Conservation (phyloP, 2,888 invertebrate species). For the Thumatha senex region DNA sequence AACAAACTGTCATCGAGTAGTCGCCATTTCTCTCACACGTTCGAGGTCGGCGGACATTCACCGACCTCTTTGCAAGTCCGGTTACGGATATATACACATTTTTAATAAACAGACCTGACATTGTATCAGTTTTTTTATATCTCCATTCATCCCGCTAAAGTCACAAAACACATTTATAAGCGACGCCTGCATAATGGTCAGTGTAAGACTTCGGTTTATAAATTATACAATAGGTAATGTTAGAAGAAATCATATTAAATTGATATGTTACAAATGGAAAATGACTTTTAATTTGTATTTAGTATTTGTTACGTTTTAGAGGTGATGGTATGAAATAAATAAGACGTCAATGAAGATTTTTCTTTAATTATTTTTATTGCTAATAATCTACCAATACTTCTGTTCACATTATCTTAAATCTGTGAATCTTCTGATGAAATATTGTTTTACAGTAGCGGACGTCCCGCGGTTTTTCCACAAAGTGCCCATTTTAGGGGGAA, state of each 20-base stretch:
- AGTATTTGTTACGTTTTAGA: constrained; percentile 46
- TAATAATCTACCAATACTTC: no score
- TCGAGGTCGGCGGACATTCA: constrained; percentile 58
- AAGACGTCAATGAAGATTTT: constrained; percentile 42
- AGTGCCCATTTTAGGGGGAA: no score
- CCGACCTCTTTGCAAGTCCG: constrained; percentile 32
- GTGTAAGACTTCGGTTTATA: constrained; percentile 67
- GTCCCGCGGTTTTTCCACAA: no score
- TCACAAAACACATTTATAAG: constrained; percentile 36
- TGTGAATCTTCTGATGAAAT: no score
- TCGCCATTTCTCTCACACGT: constrained; percentile 60
- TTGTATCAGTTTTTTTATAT: constrained; percentile 59
- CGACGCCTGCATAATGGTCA: constrained; percentile 58
- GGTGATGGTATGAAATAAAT: constrained; percentile 65
- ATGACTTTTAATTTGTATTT: constrained; percentile 68
- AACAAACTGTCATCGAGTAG: constrained; percentile 91
- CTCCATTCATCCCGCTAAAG: constrained; percentile 43
- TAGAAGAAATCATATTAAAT: constrained; percentile 81
- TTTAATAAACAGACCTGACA: not conserved
- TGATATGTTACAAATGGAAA: constrained; percentile 77
- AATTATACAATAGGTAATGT: constrained; percentile 79
- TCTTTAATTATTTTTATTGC: constrained; percentile 33
- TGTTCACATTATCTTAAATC: no score
- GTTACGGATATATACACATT: not conserved
- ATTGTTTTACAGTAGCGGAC: no score